Percentiles rank a stretch among this genome's conserved stretches.
These are phyloP conservation scores for Trimorus sp. DNA, from an alignment of 2,888 invertebrate species.

Conservation along the genomic window DNA sequence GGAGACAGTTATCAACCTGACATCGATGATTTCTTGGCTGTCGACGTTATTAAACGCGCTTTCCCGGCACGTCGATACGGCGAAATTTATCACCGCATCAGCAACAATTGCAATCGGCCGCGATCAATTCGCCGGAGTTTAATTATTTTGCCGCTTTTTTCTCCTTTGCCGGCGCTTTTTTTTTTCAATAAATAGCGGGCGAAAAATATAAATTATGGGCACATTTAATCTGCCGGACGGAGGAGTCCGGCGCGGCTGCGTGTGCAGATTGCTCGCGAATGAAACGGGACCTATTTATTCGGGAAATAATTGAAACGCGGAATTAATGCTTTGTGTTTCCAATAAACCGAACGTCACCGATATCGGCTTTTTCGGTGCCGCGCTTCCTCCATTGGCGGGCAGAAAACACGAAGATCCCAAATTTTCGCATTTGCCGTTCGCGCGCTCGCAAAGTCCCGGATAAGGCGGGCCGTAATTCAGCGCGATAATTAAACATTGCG, in stretches of 20 bases:
- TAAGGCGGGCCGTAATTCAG: constrained; percentile 21
- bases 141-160: constrained; percentile 15
- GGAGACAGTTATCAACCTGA: too few relatives aligned
- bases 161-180: background rate
- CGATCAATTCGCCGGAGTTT: constrained; percentile 19
- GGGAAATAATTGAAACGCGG: constrained; percentile 19
- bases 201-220: constrained; percentile 10
- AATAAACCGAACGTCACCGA: background rate
- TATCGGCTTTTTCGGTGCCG: background rate
- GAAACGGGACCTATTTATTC: constrained; percentile 14
- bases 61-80: constrained; percentile 12
- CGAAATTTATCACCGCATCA: constrained; percentile 26
- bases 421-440: too few relatives aligned
- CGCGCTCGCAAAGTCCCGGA: background rate
- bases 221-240: constrained; percentile 10
- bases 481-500: constrained; percentile 22
- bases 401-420: background rate
- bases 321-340: constrained; percentile 1
- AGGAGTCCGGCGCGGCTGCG: background rate
- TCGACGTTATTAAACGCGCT: constrained; percentile 8
- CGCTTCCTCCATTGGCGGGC: background rate
- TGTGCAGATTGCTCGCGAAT: constrained; percentile 5
- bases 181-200: constrained; percentile 7
- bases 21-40: constrained; percentile 22
- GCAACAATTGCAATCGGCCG: constrained; percentile 15